Evolutionary conservation across 1,140 invertebrate species (phyloP), one percentile per base, ranked within the genome.

Genomic region (Dendrolimus kikuchii): DNA sequence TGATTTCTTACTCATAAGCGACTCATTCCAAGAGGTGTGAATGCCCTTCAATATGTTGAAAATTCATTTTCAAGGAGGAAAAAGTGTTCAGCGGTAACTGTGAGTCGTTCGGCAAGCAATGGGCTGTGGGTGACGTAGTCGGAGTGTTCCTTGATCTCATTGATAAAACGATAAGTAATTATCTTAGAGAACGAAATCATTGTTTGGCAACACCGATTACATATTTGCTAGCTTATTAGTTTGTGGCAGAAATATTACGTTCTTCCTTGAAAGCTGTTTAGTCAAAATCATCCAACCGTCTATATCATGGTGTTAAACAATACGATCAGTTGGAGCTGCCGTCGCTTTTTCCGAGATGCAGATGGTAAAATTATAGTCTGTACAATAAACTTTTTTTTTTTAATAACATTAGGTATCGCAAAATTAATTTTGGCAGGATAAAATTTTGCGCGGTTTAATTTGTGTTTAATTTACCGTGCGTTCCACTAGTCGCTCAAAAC

Each of bases 81-180:
- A 98, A 98, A 92, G 93, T 96, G 78, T 95, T 93, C 90, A 93
- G 92, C 85, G 94, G 95, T 86, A 91, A 91, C 70, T 90, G 91
- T 78, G 96, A 98, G 90, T 93, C 94, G 55, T 98, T 97, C 88
- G 96, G 96, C 80, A 96, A 96, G 90, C 94, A 96, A 89, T 98
- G 96, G 95, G 93, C 95, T 85, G 92, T 95, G 74, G 95, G 95
- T 74, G 96, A 98, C 90, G 94, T 97, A 82, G 95, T 98, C 75
- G 96, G 96, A 60, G 96, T 97, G 71, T 98, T 98, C 90, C 92
- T 98, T 86, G 96, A 98, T 91, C 90, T 98, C 79, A 95, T 97
- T 90, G 96, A 98, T 90, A 93, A 94, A 81, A 98, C 96, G 74
- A 97, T 98, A 91, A 97, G 95, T 97, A 95, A 84, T 73, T 75